phyloP scores from a whole-genome alignment of 1,140 invertebrate species.

The Drosophila ananassae region DNA sequence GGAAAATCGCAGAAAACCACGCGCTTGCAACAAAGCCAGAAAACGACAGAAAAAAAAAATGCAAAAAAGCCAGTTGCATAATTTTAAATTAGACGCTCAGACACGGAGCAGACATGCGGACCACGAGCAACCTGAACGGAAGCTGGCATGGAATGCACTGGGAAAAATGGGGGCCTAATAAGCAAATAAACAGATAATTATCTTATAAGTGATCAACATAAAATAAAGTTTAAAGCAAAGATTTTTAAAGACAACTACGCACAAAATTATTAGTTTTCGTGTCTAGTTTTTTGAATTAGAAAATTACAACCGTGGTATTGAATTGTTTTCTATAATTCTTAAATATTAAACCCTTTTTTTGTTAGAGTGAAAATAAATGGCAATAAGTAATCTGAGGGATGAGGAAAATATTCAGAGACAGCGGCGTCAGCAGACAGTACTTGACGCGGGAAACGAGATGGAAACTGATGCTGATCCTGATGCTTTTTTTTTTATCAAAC shows the following conservation, averaged over 20 bases:
- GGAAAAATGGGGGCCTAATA: neutral
- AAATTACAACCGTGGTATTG: too few relatives aligned
- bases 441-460: slow-evolving; percentile 59
- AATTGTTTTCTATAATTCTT: too few relatives aligned
- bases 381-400: neutral
- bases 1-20: slow-evolving; percentile 20
- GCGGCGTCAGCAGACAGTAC: slow-evolving; percentile 53
- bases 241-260: too few relatives aligned
- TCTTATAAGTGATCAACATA: too few relatives aligned
- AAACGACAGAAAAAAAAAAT: slow-evolving; percentile 8
- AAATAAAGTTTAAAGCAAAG: too few relatives aligned
- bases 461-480: slow-evolving; percentile 53
- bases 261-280: too few relatives aligned
- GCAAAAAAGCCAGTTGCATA: slow-evolving; percentile 56
- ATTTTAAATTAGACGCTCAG: slow-evolving; percentile 79
- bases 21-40: neutral
- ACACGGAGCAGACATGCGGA: slow-evolving; percentile 63
- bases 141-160: slow-evolving; percentile 19
- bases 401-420: slow-evolving; percentile 22
- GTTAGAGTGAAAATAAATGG: neutral
- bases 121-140: slow-evolving; percentile 25
- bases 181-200: too few relatives aligned
- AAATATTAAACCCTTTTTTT: neutral
- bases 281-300: too few relatives aligned
- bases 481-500: slow-evolving; percentile 27